Conservation (phyloP, 2,113 vertebrate genomes). For the Pelmatolapia mariae region DNA sequence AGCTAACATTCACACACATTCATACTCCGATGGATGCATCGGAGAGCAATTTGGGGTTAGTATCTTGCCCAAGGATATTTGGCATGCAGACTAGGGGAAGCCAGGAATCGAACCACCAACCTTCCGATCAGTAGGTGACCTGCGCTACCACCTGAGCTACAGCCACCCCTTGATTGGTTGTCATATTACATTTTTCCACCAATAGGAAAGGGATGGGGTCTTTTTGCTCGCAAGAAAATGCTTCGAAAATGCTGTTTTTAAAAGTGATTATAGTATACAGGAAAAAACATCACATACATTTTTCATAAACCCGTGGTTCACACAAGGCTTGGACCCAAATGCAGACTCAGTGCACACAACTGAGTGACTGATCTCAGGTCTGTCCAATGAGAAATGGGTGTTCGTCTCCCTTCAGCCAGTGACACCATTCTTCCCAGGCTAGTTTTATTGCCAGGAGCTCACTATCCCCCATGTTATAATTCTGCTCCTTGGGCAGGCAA, state of each 20-base stretch:
- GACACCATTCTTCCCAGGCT: not conserved
- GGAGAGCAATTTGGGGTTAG: too few relatives aligned
- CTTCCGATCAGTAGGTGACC: too few relatives aligned
- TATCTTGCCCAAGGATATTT: too few relatives aligned
- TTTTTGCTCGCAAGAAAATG: too few relatives aligned
- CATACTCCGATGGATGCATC: too few relatives aligned
- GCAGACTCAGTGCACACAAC: not conserved
- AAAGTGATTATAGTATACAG: fast-evolving
- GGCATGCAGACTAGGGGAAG: too few relatives aligned
- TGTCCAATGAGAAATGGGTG: not conserved
- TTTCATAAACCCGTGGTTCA: not conserved
- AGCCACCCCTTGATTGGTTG: too few relatives aligned
- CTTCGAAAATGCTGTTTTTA: not conserved
- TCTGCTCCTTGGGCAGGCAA: not conserved
- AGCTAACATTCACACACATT: too few relatives aligned
- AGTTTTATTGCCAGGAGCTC: not conserved
- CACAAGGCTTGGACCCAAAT: not conserved
- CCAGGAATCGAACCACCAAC: too few relatives aligned
- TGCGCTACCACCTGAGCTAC: too few relatives aligned
- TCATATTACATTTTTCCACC: not conserved
- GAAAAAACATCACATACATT: not conserved
- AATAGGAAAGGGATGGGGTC: not conserved
- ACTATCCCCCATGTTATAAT: not conserved
- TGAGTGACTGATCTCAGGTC: not conserved
- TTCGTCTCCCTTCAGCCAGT: not conserved